Evolutionary conservation across 2,797 vertebrate species (phyloP), one percentile per base, ranked within the genome.

Genomic region (Ceryle rudis): DNA sequence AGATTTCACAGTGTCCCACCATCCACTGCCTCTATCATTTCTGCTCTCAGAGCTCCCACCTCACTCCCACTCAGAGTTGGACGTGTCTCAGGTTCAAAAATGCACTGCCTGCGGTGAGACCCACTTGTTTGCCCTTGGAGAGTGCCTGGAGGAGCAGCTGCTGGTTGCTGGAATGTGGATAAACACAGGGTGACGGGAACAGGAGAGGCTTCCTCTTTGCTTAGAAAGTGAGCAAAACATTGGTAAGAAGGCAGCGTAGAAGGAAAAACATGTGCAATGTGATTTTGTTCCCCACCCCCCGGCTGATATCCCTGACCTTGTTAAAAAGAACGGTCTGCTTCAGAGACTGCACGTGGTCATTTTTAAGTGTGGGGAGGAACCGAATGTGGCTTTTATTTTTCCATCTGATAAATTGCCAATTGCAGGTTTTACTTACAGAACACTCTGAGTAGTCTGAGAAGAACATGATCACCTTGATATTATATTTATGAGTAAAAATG

Each of bases 151-250:
- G 96, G 92, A 93, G 90, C 71, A 73, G 58, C 77, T 22, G 3
- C 52, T 95, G 85, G 95, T 94, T 92, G 62, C 91, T 96, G 96
- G 92, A 95, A 91, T 97, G 86, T 94, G 97, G 94, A 86, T 96
- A 97, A 98, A 97, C 94, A 97, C n/a, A 17, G 91, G 94, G 67
- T 96, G 95, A 89, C 12, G 86, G 98, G 97, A 97, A 97, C 95
- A 94, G 97, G 97, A 96, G 97, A 97, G 96, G 96, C 95, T 98
- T 98, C 98, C 97, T 97, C 74, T 97, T 97, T 97, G 97, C 97
- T 98, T 97, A 96, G 97, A 98, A 97, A 96, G 95, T 89, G 96
- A 97, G 93, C 88, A 97, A 97, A 98, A 98, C 96, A 97, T 97
- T 31, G 39, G 87, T 94, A 80, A 97, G 92, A 97, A 97, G 94